These are phyloP conservation scores for Tipula helvola DNA, from an alignment of 2,888 invertebrate genomes.

Conservation along the genomic window DNA sequence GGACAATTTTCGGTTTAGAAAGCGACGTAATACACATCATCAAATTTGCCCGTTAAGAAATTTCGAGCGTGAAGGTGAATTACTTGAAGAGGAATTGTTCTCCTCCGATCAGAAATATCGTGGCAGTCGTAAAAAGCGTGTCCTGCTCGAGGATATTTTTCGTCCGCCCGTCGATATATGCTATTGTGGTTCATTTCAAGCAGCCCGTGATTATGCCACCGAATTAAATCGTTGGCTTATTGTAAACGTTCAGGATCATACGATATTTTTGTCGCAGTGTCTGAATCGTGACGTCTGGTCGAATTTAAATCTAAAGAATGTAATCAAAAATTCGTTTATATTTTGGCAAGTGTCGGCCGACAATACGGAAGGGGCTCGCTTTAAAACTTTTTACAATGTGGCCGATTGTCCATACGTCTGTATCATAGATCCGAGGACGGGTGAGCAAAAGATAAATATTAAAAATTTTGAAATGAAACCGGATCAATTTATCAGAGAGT, in stretches of 20 bases:
- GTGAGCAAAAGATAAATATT: slow-evolving; percentile 39
- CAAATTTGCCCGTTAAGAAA: slow-evolving; percentile 30
- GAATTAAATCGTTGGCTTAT: slow-evolving; percentile 49
- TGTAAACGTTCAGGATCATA: slow-evolving; percentile 56
- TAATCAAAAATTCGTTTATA: slow-evolving; percentile 50
- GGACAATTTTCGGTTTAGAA: slow-evolving; percentile 30
- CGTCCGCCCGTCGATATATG: slow-evolving; percentile 55
- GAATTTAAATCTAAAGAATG: slow-evolving; percentile 42
- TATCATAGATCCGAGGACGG: slow-evolving; percentile 54
- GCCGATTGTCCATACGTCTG: slow-evolving; percentile 48
- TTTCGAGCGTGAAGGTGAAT: slow-evolving; percentile 29
- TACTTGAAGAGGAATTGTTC: slow-evolving; percentile 7
- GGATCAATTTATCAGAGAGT: slow-evolving; percentile 9
- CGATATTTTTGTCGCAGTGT: slow-evolving; percentile 54
- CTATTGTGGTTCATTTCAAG: slow-evolving; percentile 45
- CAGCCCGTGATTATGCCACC: slow-evolving; percentile 43
- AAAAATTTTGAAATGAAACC: slow-evolving; percentile 8
- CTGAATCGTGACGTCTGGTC: slow-evolving; percentile 62
- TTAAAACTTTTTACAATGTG: slow-evolving; percentile 51
- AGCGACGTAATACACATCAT: slow-evolving; percentile 22
- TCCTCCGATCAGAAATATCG: slow-evolving; percentile 16
- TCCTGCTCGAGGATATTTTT: slow-evolving; percentile 52
- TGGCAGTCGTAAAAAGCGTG: slow-evolving; percentile 29
- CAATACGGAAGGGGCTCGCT: slow-evolving; percentile 47
- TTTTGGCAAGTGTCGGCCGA: slow-evolving; percentile 46